Evolutionary conservation across 2,113 vertebrate species (phyloP).

Genomic region (Protobothrops mucrosquamatus): DNA sequence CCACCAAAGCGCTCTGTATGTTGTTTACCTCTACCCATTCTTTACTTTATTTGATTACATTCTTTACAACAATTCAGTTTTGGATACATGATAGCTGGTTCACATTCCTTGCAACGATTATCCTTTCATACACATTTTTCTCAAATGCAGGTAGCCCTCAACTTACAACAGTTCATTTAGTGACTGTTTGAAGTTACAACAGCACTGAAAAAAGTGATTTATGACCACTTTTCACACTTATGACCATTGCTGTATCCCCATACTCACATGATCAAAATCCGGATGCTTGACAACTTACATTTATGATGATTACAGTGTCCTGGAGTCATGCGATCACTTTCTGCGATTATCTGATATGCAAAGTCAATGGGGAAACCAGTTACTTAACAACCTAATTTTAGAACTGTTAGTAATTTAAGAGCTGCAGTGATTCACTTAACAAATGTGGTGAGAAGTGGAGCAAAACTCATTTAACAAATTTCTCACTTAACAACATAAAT

Average conservation of each 20-base stretch:
- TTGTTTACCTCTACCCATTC: background rate
- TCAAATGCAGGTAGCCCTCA: background rate
- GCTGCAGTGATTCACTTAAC: background rate
- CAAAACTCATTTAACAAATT: background rate
- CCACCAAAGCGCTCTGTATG: background rate
- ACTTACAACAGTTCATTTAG: background rate
- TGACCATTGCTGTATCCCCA: background rate
- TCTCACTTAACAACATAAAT: background rate
- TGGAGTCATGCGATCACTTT: background rate
- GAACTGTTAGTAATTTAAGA: background rate
- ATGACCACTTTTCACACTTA: background rate
- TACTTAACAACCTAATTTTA: background rate
- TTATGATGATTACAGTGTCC: background rate
- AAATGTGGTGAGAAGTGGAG: background rate
- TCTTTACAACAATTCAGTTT: background rate
- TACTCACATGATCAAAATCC: background rate
- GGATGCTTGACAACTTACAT: background rate
- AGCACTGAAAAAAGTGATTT: background rate
- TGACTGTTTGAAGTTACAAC: background rate
- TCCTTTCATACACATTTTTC: background rate
- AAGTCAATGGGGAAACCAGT: background rate
- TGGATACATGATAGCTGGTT: background rate
- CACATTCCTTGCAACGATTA: background rate
- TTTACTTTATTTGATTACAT: background rate
- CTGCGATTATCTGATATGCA: background rate